Evolutionary conservation across 2,113 vertebrate genomes (phyloP).

Genomic region (Rhea americana): DNA sequence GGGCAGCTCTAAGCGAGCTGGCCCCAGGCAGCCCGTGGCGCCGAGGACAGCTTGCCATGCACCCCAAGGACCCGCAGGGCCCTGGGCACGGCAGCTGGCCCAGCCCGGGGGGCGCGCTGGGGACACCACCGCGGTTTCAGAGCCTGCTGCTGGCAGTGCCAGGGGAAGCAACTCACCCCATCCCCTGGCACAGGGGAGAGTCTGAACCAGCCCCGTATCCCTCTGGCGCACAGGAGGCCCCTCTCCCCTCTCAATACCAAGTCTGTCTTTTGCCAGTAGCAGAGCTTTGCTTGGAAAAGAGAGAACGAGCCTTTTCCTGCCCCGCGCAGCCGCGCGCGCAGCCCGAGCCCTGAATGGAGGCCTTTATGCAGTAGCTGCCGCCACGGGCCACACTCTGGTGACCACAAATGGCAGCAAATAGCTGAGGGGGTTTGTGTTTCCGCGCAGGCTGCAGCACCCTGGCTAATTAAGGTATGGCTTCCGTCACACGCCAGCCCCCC

Average conservation of each 20-base stretch:
- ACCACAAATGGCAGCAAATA: conserved; percentile 50
- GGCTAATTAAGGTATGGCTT: not conserved
- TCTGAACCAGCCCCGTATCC: not conserved
- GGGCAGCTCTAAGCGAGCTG: no score
- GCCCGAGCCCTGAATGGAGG: conserved; percentile 57
- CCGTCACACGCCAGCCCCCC: not conserved
- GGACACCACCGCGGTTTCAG: fast-evolving
- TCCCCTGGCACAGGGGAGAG: not conserved
- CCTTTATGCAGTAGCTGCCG: conserved; percentile 62
- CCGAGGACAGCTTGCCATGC: no score
- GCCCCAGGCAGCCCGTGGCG: no score
- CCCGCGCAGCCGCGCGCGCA: not conserved
- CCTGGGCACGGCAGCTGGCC: not conserved
- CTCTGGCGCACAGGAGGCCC: not conserved
- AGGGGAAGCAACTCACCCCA: not conserved
- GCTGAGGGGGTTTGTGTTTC: conserved; percentile 40
- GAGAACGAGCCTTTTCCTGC: conserved; percentile 43
- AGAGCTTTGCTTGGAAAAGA: conserved; percentile 15
- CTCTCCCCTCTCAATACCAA: not conserved
- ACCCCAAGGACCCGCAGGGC: no score
- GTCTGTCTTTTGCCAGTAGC: not conserved
- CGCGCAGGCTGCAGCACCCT: not conserved
- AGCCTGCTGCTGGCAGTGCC: not conserved
- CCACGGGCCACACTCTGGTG: conserved; percentile 19
- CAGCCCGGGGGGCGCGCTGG: not conserved